Percentiles rank a stretch among this genome's conserved stretches.
These are phyloP conservation scores for Geotrupes spiniger DNA, from an alignment of 2,888 invertebrate species.

Conservation along the genomic window DNA sequence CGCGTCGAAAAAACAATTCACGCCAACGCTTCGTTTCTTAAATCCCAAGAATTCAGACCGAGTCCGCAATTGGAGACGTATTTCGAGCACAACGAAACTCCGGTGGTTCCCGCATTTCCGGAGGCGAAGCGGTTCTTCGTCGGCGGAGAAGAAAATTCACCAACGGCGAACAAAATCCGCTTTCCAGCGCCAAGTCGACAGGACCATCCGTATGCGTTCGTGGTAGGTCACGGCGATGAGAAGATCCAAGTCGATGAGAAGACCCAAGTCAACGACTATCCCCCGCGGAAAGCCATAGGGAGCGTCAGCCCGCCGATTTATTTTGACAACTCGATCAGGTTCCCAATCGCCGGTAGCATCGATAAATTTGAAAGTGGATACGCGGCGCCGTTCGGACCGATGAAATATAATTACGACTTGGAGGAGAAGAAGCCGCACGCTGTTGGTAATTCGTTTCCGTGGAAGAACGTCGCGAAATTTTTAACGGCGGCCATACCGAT, in stretches of 20 bases:
- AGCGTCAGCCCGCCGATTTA: conserved; percentile 1
- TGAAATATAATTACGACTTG: not conserved
- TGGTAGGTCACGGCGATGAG: not conserved
- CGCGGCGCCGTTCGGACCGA: not conserved
- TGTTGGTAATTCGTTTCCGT: conserved; percentile 47
- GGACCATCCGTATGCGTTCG: conserved; percentile 39
- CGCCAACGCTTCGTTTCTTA: not conserved
- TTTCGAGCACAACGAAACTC: conserved; percentile 51
- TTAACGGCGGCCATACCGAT: conserved; percentile 68
- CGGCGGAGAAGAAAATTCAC: conserved; percentile 28
- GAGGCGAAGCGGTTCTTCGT: conserved; percentile 38
- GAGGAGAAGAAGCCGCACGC: conserved; percentile 10
- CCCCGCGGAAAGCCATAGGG: too few species aligned
- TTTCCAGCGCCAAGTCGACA: conserved; percentile 31
- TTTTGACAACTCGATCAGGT: too few species aligned
- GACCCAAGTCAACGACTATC: too few species aligned
- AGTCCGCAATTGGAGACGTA: conserved; percentile 54
- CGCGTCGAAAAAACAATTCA: too few species aligned
- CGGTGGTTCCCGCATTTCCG: conserved; percentile 42
- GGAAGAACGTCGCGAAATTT: conserved; percentile 63
- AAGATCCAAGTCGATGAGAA: too few species aligned
- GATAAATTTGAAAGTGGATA: conserved; percentile 1
- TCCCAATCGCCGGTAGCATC: not conserved
- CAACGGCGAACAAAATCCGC: conserved; percentile 28
- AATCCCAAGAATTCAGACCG: conserved; percentile 48